These are phyloP conservation scores for Cyphomyrmex costatus DNA, from an alignment of 1,140 invertebrate species.

Conservation along the genomic window DNA sequence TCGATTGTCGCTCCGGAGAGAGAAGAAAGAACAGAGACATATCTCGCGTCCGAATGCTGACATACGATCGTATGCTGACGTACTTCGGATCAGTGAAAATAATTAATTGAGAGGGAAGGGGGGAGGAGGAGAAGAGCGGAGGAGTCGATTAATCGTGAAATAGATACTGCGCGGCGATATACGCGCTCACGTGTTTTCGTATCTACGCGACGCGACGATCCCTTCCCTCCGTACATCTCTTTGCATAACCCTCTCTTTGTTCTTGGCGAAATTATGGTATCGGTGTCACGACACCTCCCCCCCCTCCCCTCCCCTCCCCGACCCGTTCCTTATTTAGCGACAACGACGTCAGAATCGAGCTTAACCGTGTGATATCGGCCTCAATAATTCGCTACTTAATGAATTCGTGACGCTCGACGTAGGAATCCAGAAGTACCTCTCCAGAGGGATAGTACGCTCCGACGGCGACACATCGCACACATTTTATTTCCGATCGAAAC, in stretches of 20 bases:
- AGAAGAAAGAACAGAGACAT: conserved; percentile 40
- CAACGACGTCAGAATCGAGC: conserved; percentile 59
- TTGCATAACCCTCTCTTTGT: neutral
- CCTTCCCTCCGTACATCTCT: neutral
- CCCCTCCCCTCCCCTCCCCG: too few species aligned
- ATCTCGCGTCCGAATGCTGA: neutral
- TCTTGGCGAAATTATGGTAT: conserved; percentile 37
- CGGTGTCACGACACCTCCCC: conserved; percentile 61
- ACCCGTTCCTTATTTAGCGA: conserved; percentile 60
- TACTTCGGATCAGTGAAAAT: conserved; percentile 62
- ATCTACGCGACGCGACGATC: conserved; percentile 7
- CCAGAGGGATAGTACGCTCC: conserved; percentile 28
- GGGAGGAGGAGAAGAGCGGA: neutral
- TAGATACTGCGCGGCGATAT: conserved; percentile 42
- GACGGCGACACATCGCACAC: neutral
- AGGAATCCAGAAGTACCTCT: conserved; percentile 16
- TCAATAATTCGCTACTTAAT: conserved; percentile 68
- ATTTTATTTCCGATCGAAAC: conserved; percentile 41
- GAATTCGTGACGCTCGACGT: conserved; percentile 60
- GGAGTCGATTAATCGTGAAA: conserved; percentile 54
- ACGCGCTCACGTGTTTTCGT: conserved; percentile 35
- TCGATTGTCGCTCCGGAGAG: conserved; percentile 19
- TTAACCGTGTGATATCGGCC: conserved; percentile 17
- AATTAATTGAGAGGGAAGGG: conserved; percentile 44
- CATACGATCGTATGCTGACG: conserved; percentile 15